phyloP scores from a whole-genome alignment of 2,797 vertebrate genomes.

The Craterocephalus amniculus region DNA sequence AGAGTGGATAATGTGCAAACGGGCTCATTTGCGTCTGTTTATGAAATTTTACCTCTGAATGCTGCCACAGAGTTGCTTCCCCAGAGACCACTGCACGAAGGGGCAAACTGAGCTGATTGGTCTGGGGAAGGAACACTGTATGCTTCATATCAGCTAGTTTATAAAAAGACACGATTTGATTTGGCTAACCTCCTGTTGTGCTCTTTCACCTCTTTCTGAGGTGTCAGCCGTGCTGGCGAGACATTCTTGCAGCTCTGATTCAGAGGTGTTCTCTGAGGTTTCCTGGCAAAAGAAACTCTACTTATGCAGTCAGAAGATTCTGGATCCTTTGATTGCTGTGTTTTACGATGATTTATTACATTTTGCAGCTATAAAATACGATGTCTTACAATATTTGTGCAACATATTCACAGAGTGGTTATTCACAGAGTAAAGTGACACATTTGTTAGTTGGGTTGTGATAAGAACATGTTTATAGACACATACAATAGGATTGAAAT shows the following conservation, averaged over 20 bases:
- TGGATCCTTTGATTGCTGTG: neutral
- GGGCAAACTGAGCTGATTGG: slow-evolving; percentile 27
- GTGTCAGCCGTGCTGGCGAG: slow-evolving; percentile 37
- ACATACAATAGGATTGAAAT: too few relatives aligned
- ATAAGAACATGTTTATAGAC: neutral
- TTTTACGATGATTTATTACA: neutral
- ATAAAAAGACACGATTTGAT: neutral
- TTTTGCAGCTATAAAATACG: neutral
- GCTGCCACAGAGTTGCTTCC: slow-evolving; percentile 62
- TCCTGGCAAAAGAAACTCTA: slow-evolving; percentile 21
- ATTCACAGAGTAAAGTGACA: neutral
- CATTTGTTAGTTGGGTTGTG: neutral
- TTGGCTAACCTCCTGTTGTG: slow-evolving; percentile 3
- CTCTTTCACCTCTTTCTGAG: slow-evolving; percentile 26
- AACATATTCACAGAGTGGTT: neutral
- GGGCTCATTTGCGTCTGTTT: slow-evolving; percentile 71
- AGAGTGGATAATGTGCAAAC: slow-evolving; percentile 53
- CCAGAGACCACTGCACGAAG: slow-evolving; percentile 51
- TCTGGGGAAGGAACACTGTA: slow-evolving; percentile 12
- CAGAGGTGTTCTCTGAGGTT: slow-evolving; percentile 29
- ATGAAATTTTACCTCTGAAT: slow-evolving; percentile 69
- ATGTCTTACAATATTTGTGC: neutral
- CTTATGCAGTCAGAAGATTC: slow-evolving; percentile 10
- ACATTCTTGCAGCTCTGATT: slow-evolving; percentile 47
- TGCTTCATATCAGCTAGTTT: neutral